phyloP scores from a whole-genome alignment of 2,113 vertebrate genomes.

The Muntiacus reevesi region DNA sequence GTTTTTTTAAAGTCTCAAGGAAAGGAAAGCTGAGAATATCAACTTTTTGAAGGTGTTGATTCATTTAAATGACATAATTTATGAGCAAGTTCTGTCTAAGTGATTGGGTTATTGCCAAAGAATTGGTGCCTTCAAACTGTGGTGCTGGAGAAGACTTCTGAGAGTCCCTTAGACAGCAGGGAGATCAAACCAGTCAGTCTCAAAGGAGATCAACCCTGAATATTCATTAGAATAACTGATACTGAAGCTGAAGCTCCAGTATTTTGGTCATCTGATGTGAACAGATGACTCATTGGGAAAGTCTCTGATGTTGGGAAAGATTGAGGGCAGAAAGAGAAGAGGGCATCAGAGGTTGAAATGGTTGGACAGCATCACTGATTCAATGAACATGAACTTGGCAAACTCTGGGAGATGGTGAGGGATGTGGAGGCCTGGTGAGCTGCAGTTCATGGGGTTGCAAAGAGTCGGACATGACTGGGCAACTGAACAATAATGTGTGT shows the following conservation, averaged over 20 bases:
- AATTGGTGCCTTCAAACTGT: neutral
- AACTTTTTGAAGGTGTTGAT: neutral
- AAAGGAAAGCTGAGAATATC: neutral
- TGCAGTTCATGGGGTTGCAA: neutral
- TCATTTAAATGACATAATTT: neutral
- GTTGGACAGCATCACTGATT: neutral
- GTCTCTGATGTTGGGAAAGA: neutral
- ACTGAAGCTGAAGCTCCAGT: neutral
- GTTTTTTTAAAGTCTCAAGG: neutral
- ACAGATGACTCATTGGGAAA: neutral
- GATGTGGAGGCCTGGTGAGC: neutral
- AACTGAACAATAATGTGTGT: neutral
- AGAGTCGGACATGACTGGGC: neutral
- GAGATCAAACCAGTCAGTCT: neutral
- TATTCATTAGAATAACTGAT: neutral
- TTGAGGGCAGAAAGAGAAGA: neutral
- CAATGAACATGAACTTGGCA: neutral
- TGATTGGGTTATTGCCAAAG: neutral
- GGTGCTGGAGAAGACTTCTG: neutral
- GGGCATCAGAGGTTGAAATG: neutral
- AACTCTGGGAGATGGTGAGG: neutral
- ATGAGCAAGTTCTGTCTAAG: neutral
- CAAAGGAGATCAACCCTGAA: neutral
- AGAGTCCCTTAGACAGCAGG: neutral
- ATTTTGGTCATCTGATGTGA: neutral